Conservation (phyloP, 37 sponge, comb jelly and placozoan genomes). For the Spongia lamella region DNA sequence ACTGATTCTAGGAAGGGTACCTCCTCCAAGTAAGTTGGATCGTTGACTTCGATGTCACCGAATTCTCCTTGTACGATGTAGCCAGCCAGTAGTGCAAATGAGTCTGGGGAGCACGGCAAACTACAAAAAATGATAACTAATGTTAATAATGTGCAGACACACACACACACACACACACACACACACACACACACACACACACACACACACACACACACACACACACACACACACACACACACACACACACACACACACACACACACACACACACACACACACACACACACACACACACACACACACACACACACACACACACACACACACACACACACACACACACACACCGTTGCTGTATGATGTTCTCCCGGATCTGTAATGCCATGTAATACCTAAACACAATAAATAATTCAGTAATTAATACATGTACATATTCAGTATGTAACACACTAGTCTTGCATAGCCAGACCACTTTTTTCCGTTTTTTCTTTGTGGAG, state of each 20-base stretch:
- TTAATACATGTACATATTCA: no score
- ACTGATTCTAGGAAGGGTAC: constrained; percentile 50
- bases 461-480: no score
- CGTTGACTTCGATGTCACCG: constrained; percentile 76
- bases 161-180: no score
- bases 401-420: not conserved
- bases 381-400: constrained; percentile 71
- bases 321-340: not conserved
- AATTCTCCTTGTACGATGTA: constrained; percentile 78
- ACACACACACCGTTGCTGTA: constrained; percentile 49
- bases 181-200: constrained; percentile 33
- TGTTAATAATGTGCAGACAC: not conserved
- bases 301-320: constrained; percentile 9
- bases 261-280: constrained; percentile 29
- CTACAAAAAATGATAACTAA: not conserved
- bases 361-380: constrained; percentile 68
- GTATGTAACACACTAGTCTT: no score
- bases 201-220: constrained; percentile 9
- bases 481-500: no score
- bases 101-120: constrained; percentile 61
- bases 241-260: constrained; percentile 23
- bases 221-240: not conserved
- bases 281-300: constrained; percentile 32
- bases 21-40: constrained; percentile 70
- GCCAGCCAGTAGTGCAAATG: constrained; percentile 47